Percentiles rank a stretch among this genome's conserved stretches.
Conservation (phyloP, 2,113 vertebrate species). For the Mobula hypostoma region DNA sequence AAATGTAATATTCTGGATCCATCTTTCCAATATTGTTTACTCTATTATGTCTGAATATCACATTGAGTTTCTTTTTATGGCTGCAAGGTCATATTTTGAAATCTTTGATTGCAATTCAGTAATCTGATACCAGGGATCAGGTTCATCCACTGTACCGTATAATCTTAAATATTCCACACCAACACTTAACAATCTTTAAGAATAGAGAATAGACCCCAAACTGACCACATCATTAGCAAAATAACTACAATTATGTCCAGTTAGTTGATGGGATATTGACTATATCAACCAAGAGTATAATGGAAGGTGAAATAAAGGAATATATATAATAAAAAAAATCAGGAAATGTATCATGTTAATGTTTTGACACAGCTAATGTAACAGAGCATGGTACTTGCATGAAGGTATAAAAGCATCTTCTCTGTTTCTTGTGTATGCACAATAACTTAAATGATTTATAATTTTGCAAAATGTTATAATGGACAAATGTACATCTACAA, state of each 20-base stretch:
- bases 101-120: neutral
- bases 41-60: neutral
- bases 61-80: neutral
- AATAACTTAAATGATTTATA: neutral
- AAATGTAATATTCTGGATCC: neutral
- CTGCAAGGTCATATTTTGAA: neutral
- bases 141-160: neutral
- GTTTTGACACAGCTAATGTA: neutral
- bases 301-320: neutral
- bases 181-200: too few species aligned
- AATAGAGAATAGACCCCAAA: too few species aligned
- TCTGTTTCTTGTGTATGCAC: neutral
- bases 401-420: too few species aligned
- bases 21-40: neutral
- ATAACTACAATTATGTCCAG: neutral
- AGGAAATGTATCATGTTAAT: neutral
- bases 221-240: neutral
- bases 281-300: neutral
- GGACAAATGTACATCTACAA: neutral
- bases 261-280: neutral
- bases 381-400: too few species aligned
- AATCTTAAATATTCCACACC: neutral
- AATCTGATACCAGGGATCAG: neutral
- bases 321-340: neutral
- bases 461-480: neutral